Evolutionary conservation across 2,113 vertebrate species (phyloP), one percentile per base, ranked within the genome.

Genomic region (Tetraodon nigroviridis): DNA sequence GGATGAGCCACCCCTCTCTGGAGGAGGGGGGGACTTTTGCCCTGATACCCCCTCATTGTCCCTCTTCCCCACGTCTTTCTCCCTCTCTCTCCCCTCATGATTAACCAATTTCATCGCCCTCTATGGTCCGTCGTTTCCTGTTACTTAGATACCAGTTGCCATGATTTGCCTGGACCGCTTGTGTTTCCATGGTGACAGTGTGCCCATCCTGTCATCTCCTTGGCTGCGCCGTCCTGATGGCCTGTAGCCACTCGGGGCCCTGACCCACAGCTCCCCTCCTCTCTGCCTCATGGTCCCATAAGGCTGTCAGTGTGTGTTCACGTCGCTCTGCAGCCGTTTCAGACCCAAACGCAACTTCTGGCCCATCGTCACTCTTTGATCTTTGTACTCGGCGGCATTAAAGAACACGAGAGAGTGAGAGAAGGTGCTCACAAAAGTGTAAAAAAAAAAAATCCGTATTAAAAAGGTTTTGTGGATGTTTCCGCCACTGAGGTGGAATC

Each of bases 61-160:
- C 64, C 61, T 68, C 69, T 54, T 22, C 54, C 55, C 17, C 50
- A 37, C 62, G 49, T 27, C 50, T 18, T 24, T 62, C 24, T 53
- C 67, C 57, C 45, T 20, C 60, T 65, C 58, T 46, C 69, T 75
- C 72, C 59, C 49, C 60, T 74, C 69, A 78, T 84, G 84, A 88
- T 89, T 85, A 88, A 82, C 82, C 81, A 84, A 76, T 78, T 79
- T 83, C 79, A 67, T 80, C 77, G 71, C 72, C 81, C 81, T 82
- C 73, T 66, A 71, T 79, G 81, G 76, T 83, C 85, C 67, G 75
- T 84, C 82, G 83, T 89, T 90, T 90, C 87, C 86, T 90, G 90
- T 92, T 91, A 91, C 90, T 92, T 88, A 90, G 90, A 90, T 92
- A 92, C 89, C 89, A 82, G 87, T 89, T 89, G 85, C 90, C 83